Evolutionary conservation across 2,888 invertebrate species (phyloP).

Genomic region (Drosophila longiperda): DNA sequence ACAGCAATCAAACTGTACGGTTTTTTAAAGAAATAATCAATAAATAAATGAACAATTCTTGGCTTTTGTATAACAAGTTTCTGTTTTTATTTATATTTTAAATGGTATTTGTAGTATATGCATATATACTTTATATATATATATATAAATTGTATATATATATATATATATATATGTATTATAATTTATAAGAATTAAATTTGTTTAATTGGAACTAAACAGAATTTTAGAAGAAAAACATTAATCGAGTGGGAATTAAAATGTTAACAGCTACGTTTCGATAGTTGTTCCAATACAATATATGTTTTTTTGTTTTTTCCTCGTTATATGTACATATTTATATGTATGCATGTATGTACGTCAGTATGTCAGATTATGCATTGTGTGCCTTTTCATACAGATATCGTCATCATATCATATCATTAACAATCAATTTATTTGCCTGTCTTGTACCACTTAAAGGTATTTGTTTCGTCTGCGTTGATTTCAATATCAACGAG

Average conservation of each 20-base stretch:
- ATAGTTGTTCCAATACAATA: conserved; percentile 48
- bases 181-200: conserved; percentile 42
- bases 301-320: conserved; percentile 24
- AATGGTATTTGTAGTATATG: conserved; percentile 54
- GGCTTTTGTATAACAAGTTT: conserved; percentile 74
- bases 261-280: conserved; percentile 51
- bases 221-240: conserved; percentile 13
- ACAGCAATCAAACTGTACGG: background rate
- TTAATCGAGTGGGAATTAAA: conserved; percentile 39
- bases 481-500: conserved; percentile 39
- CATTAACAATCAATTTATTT: conserved; percentile 16
- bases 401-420: conserved; percentile 20
- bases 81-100: conserved; percentile 69
- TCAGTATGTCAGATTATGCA: conserved; percentile 40
- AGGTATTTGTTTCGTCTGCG: conserved; percentile 7
- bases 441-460: conserved; percentile 34
- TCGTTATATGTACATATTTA: conserved; percentile 9
- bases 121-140: conserved; percentile 37
- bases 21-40: background rate
- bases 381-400: conserved; percentile 1
- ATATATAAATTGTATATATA: conserved; percentile 46
- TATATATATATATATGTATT: conserved; percentile 20
- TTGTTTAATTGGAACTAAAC: conserved; percentile 50
- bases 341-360: conserved; percentile 21
- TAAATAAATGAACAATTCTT: conserved; percentile 3